These are phyloP conservation scores for Bradysia coprophila DNA, from an alignment of 1,140 invertebrate species.

Conservation along the genomic window DNA sequence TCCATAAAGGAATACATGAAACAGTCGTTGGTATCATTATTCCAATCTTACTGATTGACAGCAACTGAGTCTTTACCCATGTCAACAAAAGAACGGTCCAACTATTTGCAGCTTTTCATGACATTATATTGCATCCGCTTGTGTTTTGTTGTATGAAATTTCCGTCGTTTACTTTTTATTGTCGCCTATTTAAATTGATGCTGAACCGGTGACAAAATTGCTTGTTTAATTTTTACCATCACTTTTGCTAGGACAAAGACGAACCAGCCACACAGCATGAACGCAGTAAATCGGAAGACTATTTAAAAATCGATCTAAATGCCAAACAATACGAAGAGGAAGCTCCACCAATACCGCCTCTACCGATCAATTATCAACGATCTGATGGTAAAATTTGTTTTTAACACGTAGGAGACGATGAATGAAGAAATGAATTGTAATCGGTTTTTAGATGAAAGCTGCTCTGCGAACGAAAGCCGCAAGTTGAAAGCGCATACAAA, in stretches of 20 bases:
- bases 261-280: neutral
- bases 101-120: too few species aligned
- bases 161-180: too few species aligned
- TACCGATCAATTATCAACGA: constrained; percentile 36
- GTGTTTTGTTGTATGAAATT: too few species aligned
- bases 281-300: constrained; percentile 4
- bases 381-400: constrained; percentile 21
- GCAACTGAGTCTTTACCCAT: too few species aligned
- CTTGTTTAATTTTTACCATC: neutral
- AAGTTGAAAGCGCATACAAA: constrained; percentile 25
- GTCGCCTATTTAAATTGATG: too few species aligned
- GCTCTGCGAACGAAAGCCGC: constrained; percentile 17
- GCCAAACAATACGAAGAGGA: constrained; percentile 16
- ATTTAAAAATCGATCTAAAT: neutral
- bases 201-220: too few species aligned
- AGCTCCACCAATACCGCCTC: constrained; percentile 34
- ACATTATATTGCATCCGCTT: too few species aligned
- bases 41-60: too few species aligned
- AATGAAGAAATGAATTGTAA: neutral
- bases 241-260: neutral
- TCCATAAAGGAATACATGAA: too few species aligned
- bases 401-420: constrained; percentile 1
- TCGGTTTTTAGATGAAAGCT: constrained; percentile 17
- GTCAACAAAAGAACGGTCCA: too few species aligned
- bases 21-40: too few species aligned